These are phyloP conservation scores for Gobius niger DNA, from an alignment of 2,113 vertebrate species.

Conservation along the genomic window DNA sequence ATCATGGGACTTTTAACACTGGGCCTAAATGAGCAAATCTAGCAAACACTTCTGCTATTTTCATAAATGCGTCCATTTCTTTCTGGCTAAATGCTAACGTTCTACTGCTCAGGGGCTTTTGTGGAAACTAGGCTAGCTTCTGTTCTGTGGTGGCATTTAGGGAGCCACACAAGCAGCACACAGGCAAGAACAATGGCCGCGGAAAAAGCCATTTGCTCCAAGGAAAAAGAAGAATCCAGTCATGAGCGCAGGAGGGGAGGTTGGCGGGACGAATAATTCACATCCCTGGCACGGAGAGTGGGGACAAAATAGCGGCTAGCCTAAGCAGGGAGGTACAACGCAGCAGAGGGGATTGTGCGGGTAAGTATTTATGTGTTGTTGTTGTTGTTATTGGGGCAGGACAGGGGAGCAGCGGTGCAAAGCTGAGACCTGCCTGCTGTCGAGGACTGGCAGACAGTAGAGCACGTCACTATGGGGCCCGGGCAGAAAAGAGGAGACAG, in stretches of 20 bases:
- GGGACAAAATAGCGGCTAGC: slow-evolving; percentile 53
- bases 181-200: slow-evolving; percentile 58
- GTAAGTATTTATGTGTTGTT: slow-evolving; percentile 15
- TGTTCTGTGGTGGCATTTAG: slow-evolving; percentile 47
- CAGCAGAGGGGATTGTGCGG: slow-evolving; percentile 18
- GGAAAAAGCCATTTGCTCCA: slow-evolving; percentile 61
- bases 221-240: slow-evolving; percentile 52
- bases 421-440: slow-evolving; percentile 72
- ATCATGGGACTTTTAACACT: neutral
- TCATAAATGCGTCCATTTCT: slow-evolving; percentile 9
- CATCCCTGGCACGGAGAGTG: slow-evolving; percentile 62
- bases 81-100: slow-evolving; percentile 2
- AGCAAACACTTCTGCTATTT: slow-evolving; percentile 9
- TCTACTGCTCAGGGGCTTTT: slow-evolving; percentile 28
- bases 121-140: slow-evolving; percentile 57
- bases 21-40: neutral
- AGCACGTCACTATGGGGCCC: slow-evolving; percentile 65
- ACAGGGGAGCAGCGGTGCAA: slow-evolving; percentile 32
- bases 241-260: slow-evolving; percentile 44
- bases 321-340: slow-evolving; percentile 58
- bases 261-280: slow-evolving; percentile 68
- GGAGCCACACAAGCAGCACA: slow-evolving; percentile 62
- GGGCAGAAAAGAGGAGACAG: slow-evolving; percentile 58
- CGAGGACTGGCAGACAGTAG: slow-evolving; percentile 67
- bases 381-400: slow-evolving; percentile 22